phyloP scores from a whole-genome alignment of 2,888 invertebrate genomes.

The Polietes domitor region DNA sequence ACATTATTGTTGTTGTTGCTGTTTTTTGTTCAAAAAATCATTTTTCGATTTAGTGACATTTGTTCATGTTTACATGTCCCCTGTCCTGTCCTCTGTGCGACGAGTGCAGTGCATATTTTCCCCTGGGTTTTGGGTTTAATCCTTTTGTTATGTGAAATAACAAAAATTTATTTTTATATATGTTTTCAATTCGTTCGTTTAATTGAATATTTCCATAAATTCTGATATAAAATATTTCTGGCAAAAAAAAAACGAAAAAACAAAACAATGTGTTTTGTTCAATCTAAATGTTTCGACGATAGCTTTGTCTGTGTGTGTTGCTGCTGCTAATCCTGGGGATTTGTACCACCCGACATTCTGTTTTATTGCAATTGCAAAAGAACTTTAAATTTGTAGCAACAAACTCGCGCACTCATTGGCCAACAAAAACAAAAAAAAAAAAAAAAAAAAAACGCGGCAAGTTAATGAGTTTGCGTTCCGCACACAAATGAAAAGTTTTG shows the following conservation, averaged over 20 bases:
- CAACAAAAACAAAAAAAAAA: no score
- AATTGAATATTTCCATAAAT: slow-evolving; percentile 29
- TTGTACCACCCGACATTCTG: background rate
- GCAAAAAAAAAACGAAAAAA: background rate
- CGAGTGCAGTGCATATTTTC: background rate
- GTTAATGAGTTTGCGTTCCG: slow-evolving; percentile 25
- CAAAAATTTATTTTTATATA: slow-evolving; percentile 1
- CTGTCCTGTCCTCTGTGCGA: no score
- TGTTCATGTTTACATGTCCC: slow-evolving; percentile 4
- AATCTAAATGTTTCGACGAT: background rate
- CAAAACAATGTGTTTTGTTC: no score
- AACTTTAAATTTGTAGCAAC: background rate
- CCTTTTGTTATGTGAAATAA: slow-evolving; percentile 20
- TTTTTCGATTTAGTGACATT: slow-evolving; percentile 24
- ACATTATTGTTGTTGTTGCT: background rate
- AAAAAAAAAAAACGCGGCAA: background rate
- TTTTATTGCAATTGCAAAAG: background rate
- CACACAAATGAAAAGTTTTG: no score
- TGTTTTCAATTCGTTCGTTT: background rate
- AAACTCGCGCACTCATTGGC: no score
- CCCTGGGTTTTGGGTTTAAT: background rate
- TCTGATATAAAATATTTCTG: background rate
- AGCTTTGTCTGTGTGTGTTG: background rate
- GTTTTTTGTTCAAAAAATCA: background rate
- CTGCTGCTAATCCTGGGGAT: slow-evolving; percentile 9